phyloP scores from a whole-genome alignment of 2,888 invertebrate species.

The Altica lythri region DNA sequence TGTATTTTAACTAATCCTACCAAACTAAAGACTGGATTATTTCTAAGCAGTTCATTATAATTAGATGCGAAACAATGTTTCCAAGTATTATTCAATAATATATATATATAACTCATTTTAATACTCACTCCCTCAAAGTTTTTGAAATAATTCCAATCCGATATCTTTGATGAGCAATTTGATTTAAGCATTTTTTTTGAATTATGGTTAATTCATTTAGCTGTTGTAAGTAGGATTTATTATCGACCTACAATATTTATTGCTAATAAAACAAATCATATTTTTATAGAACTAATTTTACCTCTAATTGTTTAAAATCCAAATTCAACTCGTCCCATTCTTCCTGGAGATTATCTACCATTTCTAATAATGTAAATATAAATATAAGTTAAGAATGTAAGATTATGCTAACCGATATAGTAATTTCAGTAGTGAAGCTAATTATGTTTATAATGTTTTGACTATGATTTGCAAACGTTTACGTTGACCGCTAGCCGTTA shows the following conservation, averaged over 20 bases:
- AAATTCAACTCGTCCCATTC: constrained; percentile 81
- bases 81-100: not conserved
- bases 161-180: constrained; percentile 90
- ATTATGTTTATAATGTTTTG: too few relatives aligned
- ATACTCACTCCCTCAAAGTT: constrained; percentile 77
- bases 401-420: too few relatives aligned
- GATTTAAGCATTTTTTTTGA: constrained; percentile 86
- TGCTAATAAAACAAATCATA: not conserved
- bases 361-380: too few relatives aligned
- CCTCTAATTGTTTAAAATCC: constrained; percentile 84
- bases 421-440: too few relatives aligned
- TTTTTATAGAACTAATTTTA: constrained; percentile 53
- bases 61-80: not conserved
- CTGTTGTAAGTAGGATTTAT: constrained; percentile 82
- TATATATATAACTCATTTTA: not conserved
- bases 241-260: constrained; percentile 65
- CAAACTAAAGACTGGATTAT: too few relatives aligned
- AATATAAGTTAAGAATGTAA: too few relatives aligned
- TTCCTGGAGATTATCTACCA: constrained; percentile 49
- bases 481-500: too few relatives aligned
- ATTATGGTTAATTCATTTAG: constrained; percentile 82
- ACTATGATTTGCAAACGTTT: too few relatives aligned
- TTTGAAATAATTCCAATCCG: constrained; percentile 81
- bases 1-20: too few relatives aligned
- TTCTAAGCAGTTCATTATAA: not conserved